phyloP scores from a whole-genome alignment of 1,140 invertebrate genomes.

The Scaptodrosophila lebanonensis region DNA sequence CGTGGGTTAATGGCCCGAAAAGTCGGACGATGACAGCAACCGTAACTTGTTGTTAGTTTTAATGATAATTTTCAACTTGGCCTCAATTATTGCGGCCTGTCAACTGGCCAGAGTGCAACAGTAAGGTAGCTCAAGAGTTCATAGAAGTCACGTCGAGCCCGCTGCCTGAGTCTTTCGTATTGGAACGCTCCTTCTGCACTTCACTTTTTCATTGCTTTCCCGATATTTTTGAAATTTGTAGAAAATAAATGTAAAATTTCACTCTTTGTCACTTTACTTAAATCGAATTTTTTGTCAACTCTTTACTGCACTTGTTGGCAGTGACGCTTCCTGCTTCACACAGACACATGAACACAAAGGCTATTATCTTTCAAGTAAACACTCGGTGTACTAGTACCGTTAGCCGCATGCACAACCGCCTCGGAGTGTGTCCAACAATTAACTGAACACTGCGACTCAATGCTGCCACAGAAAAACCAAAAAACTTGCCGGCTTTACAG shows the following conservation, averaged over 20 bases:
- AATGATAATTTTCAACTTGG: slow-evolving; percentile 24
- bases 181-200: too few relatives aligned
- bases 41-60: slow-evolving; percentile 14
- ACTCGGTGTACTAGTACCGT: slow-evolving; percentile 25
- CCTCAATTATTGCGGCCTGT: slow-evolving; percentile 45
- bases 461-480: slow-evolving; percentile 73
- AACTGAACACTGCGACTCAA: slow-evolving; percentile 63
- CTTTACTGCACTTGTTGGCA: slow-evolving; percentile 8
- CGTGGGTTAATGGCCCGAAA: background rate
- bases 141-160: slow-evolving; percentile 29
- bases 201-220: slow-evolving; percentile 19
- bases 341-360: too few relatives aligned
- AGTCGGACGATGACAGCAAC: slow-evolving; percentile 24
- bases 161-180: slow-evolving; percentile 45
- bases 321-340: slow-evolving; percentile 1
- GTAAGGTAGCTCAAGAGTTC: slow-evolving; percentile 3
- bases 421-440: slow-evolving; percentile 68
- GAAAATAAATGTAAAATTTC: background rate
- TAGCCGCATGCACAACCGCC: slow-evolving; percentile 55
- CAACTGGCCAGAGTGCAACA: slow-evolving; percentile 14
- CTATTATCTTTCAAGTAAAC: background rate
- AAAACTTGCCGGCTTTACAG: slow-evolving; percentile 38
- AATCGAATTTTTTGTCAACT: background rate
- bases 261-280: slow-evolving; percentile 11
- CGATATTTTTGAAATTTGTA: background rate